phyloP scores from a whole-genome alignment of 2,888 invertebrate species.

The Antheraea yamamai region DNA sequence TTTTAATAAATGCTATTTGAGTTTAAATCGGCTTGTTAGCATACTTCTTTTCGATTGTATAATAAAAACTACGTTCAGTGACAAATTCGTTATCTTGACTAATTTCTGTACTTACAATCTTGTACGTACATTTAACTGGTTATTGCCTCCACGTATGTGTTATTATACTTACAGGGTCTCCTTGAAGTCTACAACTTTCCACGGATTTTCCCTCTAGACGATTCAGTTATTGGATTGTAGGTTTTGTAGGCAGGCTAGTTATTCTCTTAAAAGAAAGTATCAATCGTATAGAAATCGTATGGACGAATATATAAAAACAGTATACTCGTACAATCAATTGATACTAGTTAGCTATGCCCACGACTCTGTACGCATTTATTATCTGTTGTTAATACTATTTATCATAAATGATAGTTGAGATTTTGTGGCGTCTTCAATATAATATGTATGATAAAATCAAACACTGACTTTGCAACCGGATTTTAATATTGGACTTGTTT shows the following conservation, averaged over 20 bases:
- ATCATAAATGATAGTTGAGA: too few relatives aligned
- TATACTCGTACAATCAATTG: too few relatives aligned
- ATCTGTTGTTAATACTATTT: too few relatives aligned
- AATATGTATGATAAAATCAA: too few relatives aligned
- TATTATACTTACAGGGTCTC: neutral
- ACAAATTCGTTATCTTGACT: neutral
- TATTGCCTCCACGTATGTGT: neutral
- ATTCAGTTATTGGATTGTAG: neutral
- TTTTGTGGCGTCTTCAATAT: too few relatives aligned
- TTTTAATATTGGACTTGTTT: too few relatives aligned
- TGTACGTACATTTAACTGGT: too few relatives aligned
- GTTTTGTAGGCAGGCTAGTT: neutral
- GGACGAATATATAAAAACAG: neutral
- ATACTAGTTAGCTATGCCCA: too few relatives aligned
- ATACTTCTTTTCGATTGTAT: neutral
- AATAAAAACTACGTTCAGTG: neutral
- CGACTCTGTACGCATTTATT: too few relatives aligned
- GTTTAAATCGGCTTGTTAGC: neutral
- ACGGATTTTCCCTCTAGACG: neutral
- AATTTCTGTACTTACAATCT: neutral
- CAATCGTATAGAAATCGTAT: neutral
- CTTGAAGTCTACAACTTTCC: neutral
- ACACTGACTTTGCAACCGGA: too few relatives aligned
- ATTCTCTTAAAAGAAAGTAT: neutral
- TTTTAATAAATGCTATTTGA: neutral